Conservation (phyloP, 2,113 vertebrate species). For the Brachionichthys hirsutus region DNA sequence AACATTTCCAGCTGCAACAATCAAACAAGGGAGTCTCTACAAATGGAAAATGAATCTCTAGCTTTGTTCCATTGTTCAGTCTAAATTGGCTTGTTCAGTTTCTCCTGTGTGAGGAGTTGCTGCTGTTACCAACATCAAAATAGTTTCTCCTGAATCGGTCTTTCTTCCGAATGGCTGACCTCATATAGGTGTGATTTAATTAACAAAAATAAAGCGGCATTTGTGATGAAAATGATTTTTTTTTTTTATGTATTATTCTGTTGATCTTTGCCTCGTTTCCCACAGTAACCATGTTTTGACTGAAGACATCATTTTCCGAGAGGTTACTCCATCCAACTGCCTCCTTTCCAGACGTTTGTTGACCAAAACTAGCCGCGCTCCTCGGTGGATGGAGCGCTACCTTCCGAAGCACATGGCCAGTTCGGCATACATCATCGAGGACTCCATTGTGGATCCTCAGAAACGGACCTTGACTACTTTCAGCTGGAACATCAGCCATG, state of each 20-base stretch:
- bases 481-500: slow-evolving; percentile 97
- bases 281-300: slow-evolving; percentile 96
- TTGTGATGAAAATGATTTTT: too few relatives aligned
- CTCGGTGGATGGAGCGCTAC: slow-evolving; percentile 92
- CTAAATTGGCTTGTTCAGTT: too few relatives aligned
- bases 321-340: slow-evolving; percentile 91
- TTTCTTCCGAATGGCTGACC: background rate
- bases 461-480: slow-evolving; percentile 92
- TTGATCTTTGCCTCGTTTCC: background rate
- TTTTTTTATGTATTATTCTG: background rate
- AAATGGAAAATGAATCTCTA: too few relatives aligned
- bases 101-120: too few relatives aligned
- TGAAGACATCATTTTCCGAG: slow-evolving; percentile 94
- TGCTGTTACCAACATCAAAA: too few relatives aligned
- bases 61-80: too few relatives aligned
- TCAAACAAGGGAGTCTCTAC: too few relatives aligned
- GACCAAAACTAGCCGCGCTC: slow-evolving; percentile 95
- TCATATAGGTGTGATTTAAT: background rate
- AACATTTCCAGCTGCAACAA: too few relatives aligned
- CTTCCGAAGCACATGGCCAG: slow-evolving; percentile 90
- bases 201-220: background rate
- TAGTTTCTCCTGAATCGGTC: too few relatives aligned
- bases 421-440: slow-evolving; percentile 94
- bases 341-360: slow-evolving; percentile 93
- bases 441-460: slow-evolving; percentile 93